Base-by-base conservation (phyloP, 2,113 vertebrate genomes). In the Jaculus jaculus region DNA sequence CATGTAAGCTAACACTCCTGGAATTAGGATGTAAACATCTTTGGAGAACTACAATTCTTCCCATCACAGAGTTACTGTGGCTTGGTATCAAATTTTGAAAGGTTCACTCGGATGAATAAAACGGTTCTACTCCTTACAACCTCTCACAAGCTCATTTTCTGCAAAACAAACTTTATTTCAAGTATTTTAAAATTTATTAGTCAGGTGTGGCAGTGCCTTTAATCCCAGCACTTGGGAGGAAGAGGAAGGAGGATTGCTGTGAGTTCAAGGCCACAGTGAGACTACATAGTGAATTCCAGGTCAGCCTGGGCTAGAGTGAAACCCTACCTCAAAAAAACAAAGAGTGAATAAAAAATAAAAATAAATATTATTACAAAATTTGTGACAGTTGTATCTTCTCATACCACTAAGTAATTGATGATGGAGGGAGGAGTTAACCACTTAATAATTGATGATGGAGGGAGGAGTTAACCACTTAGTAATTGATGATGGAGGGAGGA, bases 361-460 rank as follows among this genome's bases (percentile, higher is more conserved):
- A n/a, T n/a, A n/a, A n/a, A n/a, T n/a, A 75, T 87, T 66, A 51
- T 47, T 78, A 72, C 39, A 73, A 85, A 89, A 91, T 84, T 16
- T 72, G 47, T 84, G 60, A 32, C 16, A 66, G 30, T 89, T 60
- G 34, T 71, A 12, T 87, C 58, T 83, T 61, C 23, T 23, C 13
- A 11, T 13, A 39, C 21, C 47, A 85, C 13, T 18, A 32, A 69
- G 5, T 91, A 79, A 77, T 8, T 65, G n/a, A 34, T 63, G 28
- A 89, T n/a, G 1, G 7, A 75, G 20, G 28, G 23, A 92, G 66
- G 4, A 54, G 16, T 30, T 86, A 94, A 61, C 28, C 5, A 51
- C 51, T 51, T 51, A 51, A 12, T 51, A 51, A 51, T 8, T 51
- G 12, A 51, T 12, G 12, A 89, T 68, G 26, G 11, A 79, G 23